Base-by-base conservation (phyloP, 2,797 vertebrate genomes). In the Tarsius wallacei region DNA sequence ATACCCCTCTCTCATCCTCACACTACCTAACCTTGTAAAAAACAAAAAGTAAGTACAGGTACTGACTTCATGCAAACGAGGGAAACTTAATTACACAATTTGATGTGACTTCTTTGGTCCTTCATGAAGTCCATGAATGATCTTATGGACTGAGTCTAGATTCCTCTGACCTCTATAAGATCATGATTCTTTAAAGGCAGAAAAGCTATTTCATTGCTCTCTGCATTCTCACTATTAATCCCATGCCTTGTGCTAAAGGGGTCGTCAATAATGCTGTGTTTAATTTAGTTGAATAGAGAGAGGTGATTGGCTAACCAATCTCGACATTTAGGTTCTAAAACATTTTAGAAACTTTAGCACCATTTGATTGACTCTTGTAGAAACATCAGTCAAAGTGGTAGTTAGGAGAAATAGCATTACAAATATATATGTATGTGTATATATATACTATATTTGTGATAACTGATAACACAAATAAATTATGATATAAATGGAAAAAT, bases 71-170 rank as follows among this genome's bases (percentile, higher is more conserved):
- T 49, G 42, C 19, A 80, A 87, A 84, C 21, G 19, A 70, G 5
- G 51, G 57, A 81, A 88, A 73, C 4, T 5, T n/a, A 74, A 81
- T 53, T 15, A 73, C 13, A 36, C 0, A 2, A 51, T 66, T 33
- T 90, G 33, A 83, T 24, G 42, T 36, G 51, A 90, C 24, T 84
- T 78, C 22, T 21, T 36, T 6, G 16, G 31, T 81, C 59, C 33
- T 93, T 71, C 24, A 89, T 70, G 42, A 87, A 93, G 14, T 71
- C n/a, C 59, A 53, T 36, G 28, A 49, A 87, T 49, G 57, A 87
- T n/a, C 22, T 74, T 4, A 22, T 9, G 17, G 9, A 42, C 2
- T 42, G 19, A 83, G 31, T 59, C 22, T 57, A 53, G 26, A 64
- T 11, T 82, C 77, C 49, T 86, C 68, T 84, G 42, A 55, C 21